Conservation (phyloP, 2,888 invertebrate genomes). For the Baronia brevicornis region DNA sequence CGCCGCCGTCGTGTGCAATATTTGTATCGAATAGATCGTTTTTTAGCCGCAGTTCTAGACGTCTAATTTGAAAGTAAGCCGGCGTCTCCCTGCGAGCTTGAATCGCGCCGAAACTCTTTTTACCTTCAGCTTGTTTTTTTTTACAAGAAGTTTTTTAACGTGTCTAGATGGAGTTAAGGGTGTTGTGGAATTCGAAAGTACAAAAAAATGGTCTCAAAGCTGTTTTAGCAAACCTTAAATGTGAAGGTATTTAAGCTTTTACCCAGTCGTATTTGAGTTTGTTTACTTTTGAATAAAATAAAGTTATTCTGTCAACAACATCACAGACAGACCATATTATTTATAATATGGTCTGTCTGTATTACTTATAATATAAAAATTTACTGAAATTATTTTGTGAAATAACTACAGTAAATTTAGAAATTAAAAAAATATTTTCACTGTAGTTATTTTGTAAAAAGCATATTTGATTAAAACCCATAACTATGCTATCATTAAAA, state of each 20-base stretch:
- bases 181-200: slow-evolving; percentile 31
- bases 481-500: too few relatives aligned
- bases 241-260: not conserved
- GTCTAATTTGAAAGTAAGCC: slow-evolving; percentile 62
- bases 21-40: slow-evolving; percentile 59
- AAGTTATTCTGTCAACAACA: too few relatives aligned
- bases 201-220: slow-evolving; percentile 15
- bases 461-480: too few relatives aligned
- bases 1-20: slow-evolving; percentile 65
- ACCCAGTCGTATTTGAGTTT: slow-evolving; percentile 2
- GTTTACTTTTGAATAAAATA: too few relatives aligned
- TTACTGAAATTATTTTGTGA: too few relatives aligned
- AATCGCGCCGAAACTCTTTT: slow-evolving; percentile 33
- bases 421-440: not conserved
- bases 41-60: slow-evolving; percentile 45
- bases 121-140: slow-evolving; percentile 22
- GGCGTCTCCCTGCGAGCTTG: slow-evolving; percentile 32
- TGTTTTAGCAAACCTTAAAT: slow-evolving; percentile 1
- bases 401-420: too few relatives aligned
- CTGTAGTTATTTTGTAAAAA: not conserved
- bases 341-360: too few relatives aligned
- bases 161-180: slow-evolving; percentile 39
- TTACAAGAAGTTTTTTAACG: slow-evolving; percentile 19
- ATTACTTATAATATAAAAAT: too few relatives aligned
- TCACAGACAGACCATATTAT: too few relatives aligned